Conservation (phyloP, 2,113 vertebrate species). For the Chionodraco myersi region DNA sequence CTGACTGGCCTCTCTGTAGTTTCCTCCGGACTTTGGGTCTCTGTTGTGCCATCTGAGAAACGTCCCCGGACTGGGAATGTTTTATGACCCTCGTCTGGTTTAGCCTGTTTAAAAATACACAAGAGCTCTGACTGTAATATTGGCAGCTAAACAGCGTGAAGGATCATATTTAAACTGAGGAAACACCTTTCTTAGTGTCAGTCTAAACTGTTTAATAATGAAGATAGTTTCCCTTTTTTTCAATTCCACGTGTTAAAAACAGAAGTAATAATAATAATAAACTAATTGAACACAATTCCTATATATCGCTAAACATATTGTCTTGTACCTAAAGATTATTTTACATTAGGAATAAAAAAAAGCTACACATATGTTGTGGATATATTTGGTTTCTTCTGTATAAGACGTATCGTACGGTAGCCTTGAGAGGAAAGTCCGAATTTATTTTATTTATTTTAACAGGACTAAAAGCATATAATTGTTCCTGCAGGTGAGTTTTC, state of each 20-base stretch:
- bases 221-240: background rate
- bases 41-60: slow-evolving; percentile 82
- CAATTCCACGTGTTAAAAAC: background rate
- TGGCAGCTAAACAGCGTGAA: background rate
- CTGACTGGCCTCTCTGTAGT: slow-evolving; percentile 89
- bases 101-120: slow-evolving; percentile 63
- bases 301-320: background rate
- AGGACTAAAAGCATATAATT: too few relatives aligned
- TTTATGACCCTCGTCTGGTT: slow-evolving; percentile 87
- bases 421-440: too few relatives aligned
- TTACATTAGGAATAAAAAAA: background rate
- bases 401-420: too few relatives aligned
- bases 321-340: background rate
- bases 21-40: slow-evolving; percentile 82
- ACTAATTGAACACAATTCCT: too few relatives aligned
- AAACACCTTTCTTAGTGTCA: background rate
- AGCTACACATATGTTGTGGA: background rate
- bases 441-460: too few relatives aligned
- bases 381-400: background rate
- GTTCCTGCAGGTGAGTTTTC: too few relatives aligned
- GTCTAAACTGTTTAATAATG: too few relatives aligned
- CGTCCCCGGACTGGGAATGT: slow-evolving; percentile 89
- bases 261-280: too few relatives aligned
- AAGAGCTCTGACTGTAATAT: background rate
- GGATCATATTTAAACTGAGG: background rate